phyloP scores from a whole-genome alignment of 1,140 invertebrate species.

The Gryon sp. region DNA sequence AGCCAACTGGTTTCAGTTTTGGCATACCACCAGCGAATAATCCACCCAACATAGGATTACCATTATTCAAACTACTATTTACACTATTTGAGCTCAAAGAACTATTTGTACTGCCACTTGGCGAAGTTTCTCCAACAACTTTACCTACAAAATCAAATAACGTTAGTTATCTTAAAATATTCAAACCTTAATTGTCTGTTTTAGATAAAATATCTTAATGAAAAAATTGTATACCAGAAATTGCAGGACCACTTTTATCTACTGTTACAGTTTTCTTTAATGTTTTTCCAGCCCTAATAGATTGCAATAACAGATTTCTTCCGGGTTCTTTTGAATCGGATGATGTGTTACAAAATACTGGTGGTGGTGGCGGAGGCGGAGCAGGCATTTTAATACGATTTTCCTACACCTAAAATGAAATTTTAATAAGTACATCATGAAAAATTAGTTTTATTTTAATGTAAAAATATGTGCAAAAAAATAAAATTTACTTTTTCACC shows the following conservation, averaged over 20 bases:
- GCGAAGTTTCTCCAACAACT: slow-evolving; percentile 73
- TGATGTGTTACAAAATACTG: slow-evolving; percentile 75
- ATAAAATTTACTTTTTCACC: no score
- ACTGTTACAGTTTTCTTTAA: slow-evolving; percentile 93
- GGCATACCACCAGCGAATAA: slow-evolving; percentile 93
- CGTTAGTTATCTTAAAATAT: slow-evolving; percentile 3
- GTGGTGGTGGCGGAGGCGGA: slow-evolving; percentile 82
- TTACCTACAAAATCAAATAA: slow-evolving; percentile 66
- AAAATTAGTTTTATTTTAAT: no score
- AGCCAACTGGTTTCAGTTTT: slow-evolving; percentile 89
- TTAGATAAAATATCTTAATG: not conserved
- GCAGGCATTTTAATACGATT: slow-evolving; percentile 78
- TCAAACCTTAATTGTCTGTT: no score
- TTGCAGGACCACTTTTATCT: slow-evolving; percentile 90
- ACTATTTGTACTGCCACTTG: slow-evolving; percentile 67
- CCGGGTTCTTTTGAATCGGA: slow-evolving; percentile 80
- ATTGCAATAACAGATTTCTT: slow-evolving; percentile 85
- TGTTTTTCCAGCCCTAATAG: slow-evolving; percentile 89
- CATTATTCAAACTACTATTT: slow-evolving; percentile 76
- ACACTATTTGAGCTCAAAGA: slow-evolving; percentile 69
- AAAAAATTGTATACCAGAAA: slow-evolving; percentile 80
- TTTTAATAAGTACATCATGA: not conserved
- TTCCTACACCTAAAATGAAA: slow-evolving; percentile 3
- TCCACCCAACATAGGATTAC: slow-evolving; percentile 84
- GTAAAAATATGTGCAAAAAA: no score